Evolutionary conservation across 2,113 vertebrate genomes (phyloP).

Genomic region (Erythrocebus patas): DNA sequence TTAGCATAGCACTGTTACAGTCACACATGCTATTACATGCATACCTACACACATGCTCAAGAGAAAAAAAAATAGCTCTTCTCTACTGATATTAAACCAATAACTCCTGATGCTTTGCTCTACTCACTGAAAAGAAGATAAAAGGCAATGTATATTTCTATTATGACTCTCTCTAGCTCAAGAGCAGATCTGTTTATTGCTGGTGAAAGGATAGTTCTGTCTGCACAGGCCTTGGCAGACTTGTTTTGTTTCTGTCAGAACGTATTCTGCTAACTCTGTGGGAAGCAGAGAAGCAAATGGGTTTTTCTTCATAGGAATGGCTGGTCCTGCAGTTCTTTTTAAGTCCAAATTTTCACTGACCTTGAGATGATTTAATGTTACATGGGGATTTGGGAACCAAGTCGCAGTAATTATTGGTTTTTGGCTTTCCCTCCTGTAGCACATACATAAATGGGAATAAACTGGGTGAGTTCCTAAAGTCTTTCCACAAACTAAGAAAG

Average conservation of each 20-base stretch:
- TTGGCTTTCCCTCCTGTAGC: neutral
- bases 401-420: neutral
- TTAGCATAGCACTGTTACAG: constrained; percentile 58
- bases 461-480: neutral
- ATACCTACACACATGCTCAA: constrained; percentile 56
- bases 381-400: neutral
- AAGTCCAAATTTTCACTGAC: constrained; percentile 31
- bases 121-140: constrained; percentile 80
- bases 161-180: constrained; percentile 84
- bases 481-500: neutral
- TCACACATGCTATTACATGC: neutral
- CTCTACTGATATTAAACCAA: constrained; percentile 85
- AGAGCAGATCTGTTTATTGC: constrained; percentile 79
- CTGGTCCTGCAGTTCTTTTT: neutral
- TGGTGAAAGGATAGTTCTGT: constrained; percentile 71
- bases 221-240: constrained; percentile 73
- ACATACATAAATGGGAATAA: neutral
- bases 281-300: constrained; percentile 72
- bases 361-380: constrained; percentile 12
- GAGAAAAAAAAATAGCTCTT: constrained; percentile 76
- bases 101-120: constrained; percentile 84
- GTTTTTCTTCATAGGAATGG: constrained; percentile 53
- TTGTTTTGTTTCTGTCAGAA: constrained; percentile 78
- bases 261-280: constrained; percentile 60
- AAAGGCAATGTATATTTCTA: constrained; percentile 84